phyloP scores from a whole-genome alignment of 2,888 invertebrate species.

The Drosophila ochracea region DNA sequence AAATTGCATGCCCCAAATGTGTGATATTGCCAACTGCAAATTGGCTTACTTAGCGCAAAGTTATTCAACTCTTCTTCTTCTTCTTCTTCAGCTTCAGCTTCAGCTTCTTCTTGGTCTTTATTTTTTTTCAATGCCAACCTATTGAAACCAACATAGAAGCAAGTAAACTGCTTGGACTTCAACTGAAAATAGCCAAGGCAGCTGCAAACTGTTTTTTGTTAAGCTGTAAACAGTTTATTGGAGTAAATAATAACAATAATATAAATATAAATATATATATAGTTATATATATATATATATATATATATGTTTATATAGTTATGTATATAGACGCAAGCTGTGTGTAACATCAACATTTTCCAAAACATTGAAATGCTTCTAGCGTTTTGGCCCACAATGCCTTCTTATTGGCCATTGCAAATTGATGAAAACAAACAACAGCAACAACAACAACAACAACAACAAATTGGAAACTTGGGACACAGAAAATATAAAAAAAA shows the following conservation, averaged over 20 bases:
- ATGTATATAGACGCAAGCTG: too few relatives aligned
- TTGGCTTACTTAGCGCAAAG: constrained; percentile 50
- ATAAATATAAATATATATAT: not conserved
- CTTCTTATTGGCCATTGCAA: constrained; percentile 13
- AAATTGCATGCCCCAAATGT: constrained; percentile 60
- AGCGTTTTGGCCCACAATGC: constrained; percentile 31
- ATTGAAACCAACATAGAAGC: constrained; percentile 13
- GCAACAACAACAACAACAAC: not conserved
- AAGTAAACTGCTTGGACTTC: not conserved
- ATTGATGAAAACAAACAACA: constrained; percentile 39
- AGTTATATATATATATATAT: not conserved
- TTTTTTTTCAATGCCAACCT: constrained; percentile 35
- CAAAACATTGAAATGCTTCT: constrained; percentile 49
- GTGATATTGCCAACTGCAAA: constrained; percentile 51
- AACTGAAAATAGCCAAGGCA: constrained; percentile 3
- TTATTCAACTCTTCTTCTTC: not conserved
- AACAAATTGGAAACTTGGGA: constrained; percentile 9
- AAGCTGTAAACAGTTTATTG: not conserved
- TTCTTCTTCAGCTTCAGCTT: not conserved
- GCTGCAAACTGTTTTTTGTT: not conserved
- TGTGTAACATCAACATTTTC: constrained; percentile 18
- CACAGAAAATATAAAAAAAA: constrained; percentile 2
- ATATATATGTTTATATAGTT: too few relatives aligned
- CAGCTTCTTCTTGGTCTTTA: not conserved
- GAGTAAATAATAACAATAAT: not conserved